A percentile compares a stretch with the other conserved stretches of the same genome.
phyloP scores from a whole-genome alignment of 2,113 vertebrate genomes.

The Podarcis raffonei region DNA sequence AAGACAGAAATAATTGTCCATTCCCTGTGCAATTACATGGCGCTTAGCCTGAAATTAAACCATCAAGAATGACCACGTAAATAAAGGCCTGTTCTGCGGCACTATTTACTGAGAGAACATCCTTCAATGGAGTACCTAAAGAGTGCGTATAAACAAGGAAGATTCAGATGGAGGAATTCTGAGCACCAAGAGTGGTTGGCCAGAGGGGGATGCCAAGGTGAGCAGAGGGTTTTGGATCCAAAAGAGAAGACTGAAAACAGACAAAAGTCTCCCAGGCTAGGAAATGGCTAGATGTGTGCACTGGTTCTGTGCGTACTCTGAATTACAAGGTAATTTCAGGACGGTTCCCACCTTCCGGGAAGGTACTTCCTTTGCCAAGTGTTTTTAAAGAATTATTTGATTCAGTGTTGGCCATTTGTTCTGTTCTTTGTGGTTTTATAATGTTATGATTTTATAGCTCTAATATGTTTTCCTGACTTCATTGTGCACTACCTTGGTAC shows the following conservation, averaged over 20 bases:
- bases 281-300: no score
- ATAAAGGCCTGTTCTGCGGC: rapidly evolving
- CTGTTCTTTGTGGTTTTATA: no score
- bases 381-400: no score
- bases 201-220: neutral
- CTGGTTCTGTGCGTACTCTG: no score
- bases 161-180: neutral
- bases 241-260: neutral
- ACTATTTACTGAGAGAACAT: rapidly evolving
- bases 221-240: neutral
- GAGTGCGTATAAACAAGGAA: neutral
- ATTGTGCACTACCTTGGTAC: no score
- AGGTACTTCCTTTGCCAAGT: no score
- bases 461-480: no score
- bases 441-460: no score
- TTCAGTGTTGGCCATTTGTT: no score
- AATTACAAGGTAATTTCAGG: no score
- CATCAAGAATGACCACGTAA: neutral
- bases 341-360: no score
- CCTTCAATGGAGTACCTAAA: neutral
- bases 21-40: neutral
- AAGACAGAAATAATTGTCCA: conserved; percentile 21
- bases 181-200: no score
- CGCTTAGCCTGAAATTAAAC: neutral
- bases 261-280: neutral